Percentiles rank a stretch among this genome's conserved stretches.
phyloP scores from a whole-genome alignment of 2,797 vertebrate species.

The Syngnathus rostellatus region DNA sequence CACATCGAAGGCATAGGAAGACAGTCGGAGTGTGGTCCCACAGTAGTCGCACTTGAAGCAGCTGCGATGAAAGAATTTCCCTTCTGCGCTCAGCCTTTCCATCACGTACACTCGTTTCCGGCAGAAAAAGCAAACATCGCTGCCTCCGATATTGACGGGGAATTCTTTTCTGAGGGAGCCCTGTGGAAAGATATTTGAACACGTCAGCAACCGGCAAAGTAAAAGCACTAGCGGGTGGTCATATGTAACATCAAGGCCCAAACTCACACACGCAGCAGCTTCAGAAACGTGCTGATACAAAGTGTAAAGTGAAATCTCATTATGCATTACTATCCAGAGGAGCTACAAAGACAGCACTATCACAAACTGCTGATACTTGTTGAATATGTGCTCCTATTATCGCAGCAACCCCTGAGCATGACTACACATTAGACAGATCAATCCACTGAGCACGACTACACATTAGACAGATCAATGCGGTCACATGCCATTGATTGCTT shows the following conservation, averaged over 20 bases:
- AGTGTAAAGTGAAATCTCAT: neutral
- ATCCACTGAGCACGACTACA: conserved; percentile 8
- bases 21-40: conserved; percentile 86
- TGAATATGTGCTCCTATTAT: neutral
- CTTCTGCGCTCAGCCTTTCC: conserved; percentile 94
- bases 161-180: conserved; percentile 93
- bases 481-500: conserved; percentile 63
- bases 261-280: conserved; percentile 12
- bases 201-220: conserved; percentile 7
- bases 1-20: conserved; percentile 89
- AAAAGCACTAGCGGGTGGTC: neutral
- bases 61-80: conserved; percentile 97
- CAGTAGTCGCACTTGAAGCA: conserved; percentile 98
- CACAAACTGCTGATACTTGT: neutral
- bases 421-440: conserved; percentile 11
- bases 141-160: conserved; percentile 90
- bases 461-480: conserved; percentile 13
- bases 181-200: conserved; percentile 50
- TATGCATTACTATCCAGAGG: neutral
- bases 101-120: conserved; percentile 92
- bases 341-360: neutral
- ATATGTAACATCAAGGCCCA: conserved; percentile 1
- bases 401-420: conserved; percentile 3
- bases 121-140: conserved; percentile 97
- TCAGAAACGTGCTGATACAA: neutral